Conservation (phyloP, 2,888 invertebrate species). For the Helleia helle region DNA sequence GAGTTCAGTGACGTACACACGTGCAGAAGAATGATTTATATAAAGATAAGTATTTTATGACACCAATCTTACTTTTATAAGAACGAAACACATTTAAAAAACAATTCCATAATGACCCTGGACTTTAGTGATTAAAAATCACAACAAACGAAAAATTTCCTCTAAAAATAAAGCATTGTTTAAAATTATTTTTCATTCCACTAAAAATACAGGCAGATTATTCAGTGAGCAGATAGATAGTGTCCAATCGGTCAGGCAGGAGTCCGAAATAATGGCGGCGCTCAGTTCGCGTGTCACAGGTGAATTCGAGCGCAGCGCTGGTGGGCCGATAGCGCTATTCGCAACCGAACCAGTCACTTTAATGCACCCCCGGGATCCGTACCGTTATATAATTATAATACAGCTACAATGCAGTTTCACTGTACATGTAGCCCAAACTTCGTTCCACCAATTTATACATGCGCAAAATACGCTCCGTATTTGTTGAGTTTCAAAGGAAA, state of each 20-base stretch:
- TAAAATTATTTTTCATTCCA: constrained; percentile 8
- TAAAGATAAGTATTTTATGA: not conserved
- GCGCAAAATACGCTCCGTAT: not conserved
- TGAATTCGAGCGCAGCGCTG: constrained; percentile 27
- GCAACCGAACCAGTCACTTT: constrained; percentile 39
- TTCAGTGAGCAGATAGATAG: constrained; percentile 13
- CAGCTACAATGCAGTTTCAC: constrained; percentile 16
- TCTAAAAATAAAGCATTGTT: constrained; percentile 4
- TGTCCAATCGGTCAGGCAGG: constrained; percentile 19
- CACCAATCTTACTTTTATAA: too few relatives aligned
- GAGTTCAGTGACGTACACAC: too few relatives aligned
- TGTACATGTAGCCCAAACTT: constrained; percentile 10
- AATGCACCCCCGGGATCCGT: constrained; percentile 40
- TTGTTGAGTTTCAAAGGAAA: too few relatives aligned
- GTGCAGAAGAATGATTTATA: too few relatives aligned
- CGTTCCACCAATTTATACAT: constrained; percentile 1
- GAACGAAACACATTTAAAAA: too few relatives aligned
- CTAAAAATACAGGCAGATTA: constrained; percentile 7
- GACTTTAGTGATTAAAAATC: too few relatives aligned
- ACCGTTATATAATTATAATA: constrained; percentile 36
- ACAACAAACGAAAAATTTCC: too few relatives aligned
- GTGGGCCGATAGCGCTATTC: constrained; percentile 34
- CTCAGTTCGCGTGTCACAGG: constrained; percentile 34
- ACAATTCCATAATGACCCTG: too few relatives aligned
- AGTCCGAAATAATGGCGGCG: constrained; percentile 23